These are phyloP conservation scores for Genyomyrus donnyi DNA, from an alignment of 2,113 vertebrate genomes.

Conservation along the genomic window DNA sequence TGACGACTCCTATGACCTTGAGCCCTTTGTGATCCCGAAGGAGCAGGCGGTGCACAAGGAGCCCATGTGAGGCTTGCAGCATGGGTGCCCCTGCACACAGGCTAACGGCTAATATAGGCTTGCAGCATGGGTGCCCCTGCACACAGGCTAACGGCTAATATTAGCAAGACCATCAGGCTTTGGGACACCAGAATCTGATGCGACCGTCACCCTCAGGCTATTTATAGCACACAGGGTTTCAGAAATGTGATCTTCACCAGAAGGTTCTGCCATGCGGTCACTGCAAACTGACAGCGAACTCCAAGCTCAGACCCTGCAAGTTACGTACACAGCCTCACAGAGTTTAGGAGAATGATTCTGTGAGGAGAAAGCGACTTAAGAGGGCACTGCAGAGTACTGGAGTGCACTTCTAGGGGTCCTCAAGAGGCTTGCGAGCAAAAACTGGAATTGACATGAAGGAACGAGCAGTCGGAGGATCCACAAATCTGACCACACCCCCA, in stretches of 20 bases:
- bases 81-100: not conserved
- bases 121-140: not conserved
- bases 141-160: conserved; percentile 12
- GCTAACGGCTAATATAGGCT: not conserved
- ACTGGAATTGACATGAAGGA: not conserved
- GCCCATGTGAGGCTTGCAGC: not conserved
- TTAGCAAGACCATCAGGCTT: not conserved
- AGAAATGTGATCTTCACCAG: conserved; percentile 28
- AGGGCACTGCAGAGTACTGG: not conserved
- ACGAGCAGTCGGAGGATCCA: not conserved
- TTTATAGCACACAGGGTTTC: conserved; percentile 8
- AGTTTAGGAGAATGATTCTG: not conserved
- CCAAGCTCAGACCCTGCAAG: not conserved
- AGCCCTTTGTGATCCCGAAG: not conserved
- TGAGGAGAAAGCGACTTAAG: not conserved
- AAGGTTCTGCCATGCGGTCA: not conserved
- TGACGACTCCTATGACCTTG: not conserved
- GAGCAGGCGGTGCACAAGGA: not conserved
- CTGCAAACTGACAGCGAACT: not conserved
- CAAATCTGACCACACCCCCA: not conserved
- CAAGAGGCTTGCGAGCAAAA: not conserved
- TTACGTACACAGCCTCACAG: not conserved
- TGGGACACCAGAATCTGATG: not conserved
- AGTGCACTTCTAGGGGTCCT: not conserved
- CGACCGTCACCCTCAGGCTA: not conserved